Evolutionary conservation across 2,888 invertebrate genomes (phyloP).

Genomic region (Rhingia campestris): DNA sequence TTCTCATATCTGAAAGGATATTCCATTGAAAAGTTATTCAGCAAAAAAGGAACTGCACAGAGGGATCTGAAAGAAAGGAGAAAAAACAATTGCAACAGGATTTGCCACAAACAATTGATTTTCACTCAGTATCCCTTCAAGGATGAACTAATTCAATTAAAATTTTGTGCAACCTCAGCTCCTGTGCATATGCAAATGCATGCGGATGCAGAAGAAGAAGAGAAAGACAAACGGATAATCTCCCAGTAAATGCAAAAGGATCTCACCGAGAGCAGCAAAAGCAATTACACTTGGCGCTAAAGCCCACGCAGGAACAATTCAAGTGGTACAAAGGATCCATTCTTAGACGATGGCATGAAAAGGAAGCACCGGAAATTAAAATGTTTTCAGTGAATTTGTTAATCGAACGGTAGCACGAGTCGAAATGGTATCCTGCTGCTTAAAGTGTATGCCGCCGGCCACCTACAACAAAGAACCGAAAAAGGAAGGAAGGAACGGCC

Average conservation of each 20-base stretch:
- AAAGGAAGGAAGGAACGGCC: constrained; percentile 42
- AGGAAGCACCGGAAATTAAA: constrained; percentile 57
- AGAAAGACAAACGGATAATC: constrained; percentile 11
- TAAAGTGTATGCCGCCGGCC: no score
- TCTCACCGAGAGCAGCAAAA: constrained; percentile 18
- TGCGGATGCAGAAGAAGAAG: background rate
- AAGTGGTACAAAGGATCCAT: constrained; percentile 15
- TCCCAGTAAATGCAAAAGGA: constrained; percentile 1
- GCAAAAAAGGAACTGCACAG: background rate
- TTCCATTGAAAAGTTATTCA: constrained; percentile 40
- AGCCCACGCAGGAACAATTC: constrained; percentile 32
- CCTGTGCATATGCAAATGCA: constrained; percentile 5
- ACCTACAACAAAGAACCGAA: background rate
- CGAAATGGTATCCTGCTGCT: background rate
- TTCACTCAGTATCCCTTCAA: constrained; percentile 46
- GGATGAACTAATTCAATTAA: constrained; percentile 62
- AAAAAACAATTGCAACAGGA: constrained; percentile 23
- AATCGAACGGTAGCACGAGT: constrained; percentile 38
- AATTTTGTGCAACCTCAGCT: constrained; percentile 35
- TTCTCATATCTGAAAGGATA: constrained; percentile 41
- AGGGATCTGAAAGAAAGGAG: constrained; percentile 1
- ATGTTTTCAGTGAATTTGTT: constrained; percentile 44
- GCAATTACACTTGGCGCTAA: constrained; percentile 65
- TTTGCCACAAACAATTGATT: constrained; percentile 68
- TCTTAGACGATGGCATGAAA: constrained; percentile 12